Evolutionary conservation across 2,888 invertebrate species (phyloP).

Genomic region (Thecocarcelia acutangulata): DNA sequence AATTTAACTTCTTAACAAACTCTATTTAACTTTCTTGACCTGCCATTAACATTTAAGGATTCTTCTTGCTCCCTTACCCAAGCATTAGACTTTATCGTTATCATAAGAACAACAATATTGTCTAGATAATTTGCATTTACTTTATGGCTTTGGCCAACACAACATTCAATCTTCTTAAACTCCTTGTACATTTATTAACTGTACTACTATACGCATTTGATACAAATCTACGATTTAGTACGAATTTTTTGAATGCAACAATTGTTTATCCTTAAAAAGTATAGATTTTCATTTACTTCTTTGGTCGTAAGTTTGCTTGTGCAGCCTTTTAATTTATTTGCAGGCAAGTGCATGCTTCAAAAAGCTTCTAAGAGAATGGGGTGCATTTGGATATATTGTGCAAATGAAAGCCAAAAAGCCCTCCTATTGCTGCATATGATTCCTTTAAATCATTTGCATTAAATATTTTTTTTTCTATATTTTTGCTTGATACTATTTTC

Average conservation of each 20-base stretch:
- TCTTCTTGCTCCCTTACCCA: slow-evolving; percentile 1
- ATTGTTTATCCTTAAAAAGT: slow-evolving; percentile 59
- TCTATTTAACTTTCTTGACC: too few species aligned
- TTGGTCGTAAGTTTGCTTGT: neutral
- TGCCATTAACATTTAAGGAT: neutral
- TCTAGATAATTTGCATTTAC: slow-evolving; percentile 57
- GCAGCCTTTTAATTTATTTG: slow-evolving; percentile 40
- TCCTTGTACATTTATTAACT: slow-evolving; percentile 17
- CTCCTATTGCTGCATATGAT: slow-evolving; percentile 34
- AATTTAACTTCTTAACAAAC: too few species aligned
- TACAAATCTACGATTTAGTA: slow-evolving; percentile 5
- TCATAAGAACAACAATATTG: slow-evolving; percentile 9
- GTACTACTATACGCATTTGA: neutral
- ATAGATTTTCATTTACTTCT: slow-evolving; percentile 43
- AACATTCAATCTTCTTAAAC: slow-evolving; percentile 45
- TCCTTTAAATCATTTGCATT: slow-evolving; percentile 35
- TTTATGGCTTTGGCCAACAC: slow-evolving; percentile 55
- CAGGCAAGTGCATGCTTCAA: neutral
- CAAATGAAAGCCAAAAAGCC: neutral
- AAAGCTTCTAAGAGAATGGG: neutral
- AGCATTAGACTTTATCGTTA: neutral
- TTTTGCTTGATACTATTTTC: neutral
- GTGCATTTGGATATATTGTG: neutral
- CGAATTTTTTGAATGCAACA: slow-evolving; percentile 49
- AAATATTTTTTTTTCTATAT: slow-evolving; percentile 6